Percentiles rank a stretch among this genome's conserved stretches.
These are phyloP conservation scores for Triplophysa bombifrons DNA, from an alignment of 2,797 vertebrate genomes.

Conservation along the genomic window DNA sequence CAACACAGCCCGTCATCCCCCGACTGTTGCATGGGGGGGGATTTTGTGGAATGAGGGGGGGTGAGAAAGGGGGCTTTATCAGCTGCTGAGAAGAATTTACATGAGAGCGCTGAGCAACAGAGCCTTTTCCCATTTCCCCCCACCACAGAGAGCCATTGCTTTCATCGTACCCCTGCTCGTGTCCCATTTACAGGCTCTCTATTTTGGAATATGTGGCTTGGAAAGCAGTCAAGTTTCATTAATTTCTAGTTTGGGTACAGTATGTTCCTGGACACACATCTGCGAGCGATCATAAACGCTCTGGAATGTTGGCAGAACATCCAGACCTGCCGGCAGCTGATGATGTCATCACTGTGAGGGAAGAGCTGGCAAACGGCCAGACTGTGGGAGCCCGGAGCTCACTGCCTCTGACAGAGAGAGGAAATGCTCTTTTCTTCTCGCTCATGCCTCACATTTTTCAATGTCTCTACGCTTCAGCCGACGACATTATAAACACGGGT, in stretches of 20 bases:
- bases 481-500: conserved; percentile 58
- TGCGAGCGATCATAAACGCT: conserved; percentile 99
- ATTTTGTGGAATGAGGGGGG: conserved; percentile 6
- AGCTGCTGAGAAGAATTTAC: conserved; percentile 88
- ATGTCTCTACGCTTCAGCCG: conserved; percentile 53
- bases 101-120: conserved; percentile 83
- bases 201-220: conserved; percentile 88
- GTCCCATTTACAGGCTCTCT: conserved; percentile 67
- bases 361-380: conserved; percentile 75
- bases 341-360: conserved; percentile 98
- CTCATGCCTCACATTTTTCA: conserved; percentile 65
- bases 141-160: conserved; percentile 67
- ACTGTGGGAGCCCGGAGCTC: conserved; percentile 54
- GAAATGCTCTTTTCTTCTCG: conserved; percentile 43
- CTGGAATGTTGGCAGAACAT: conserved; percentile 99
- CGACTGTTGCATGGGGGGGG: conserved; percentile 70
- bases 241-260: conserved; percentile 99
- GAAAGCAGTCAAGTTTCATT: conserved; percentile 97
- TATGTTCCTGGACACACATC: conserved; percentile 99
- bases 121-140: conserved; percentile 56
- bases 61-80: conserved; percentile 73
- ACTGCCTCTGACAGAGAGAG: conserved; percentile 43
- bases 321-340: conserved; percentile 98
- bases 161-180: conserved; percentile 52
- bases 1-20: conserved; percentile 76